phyloP scores from a whole-genome alignment of 2,888 invertebrate genomes.

The Celastrina argiolus region DNA sequence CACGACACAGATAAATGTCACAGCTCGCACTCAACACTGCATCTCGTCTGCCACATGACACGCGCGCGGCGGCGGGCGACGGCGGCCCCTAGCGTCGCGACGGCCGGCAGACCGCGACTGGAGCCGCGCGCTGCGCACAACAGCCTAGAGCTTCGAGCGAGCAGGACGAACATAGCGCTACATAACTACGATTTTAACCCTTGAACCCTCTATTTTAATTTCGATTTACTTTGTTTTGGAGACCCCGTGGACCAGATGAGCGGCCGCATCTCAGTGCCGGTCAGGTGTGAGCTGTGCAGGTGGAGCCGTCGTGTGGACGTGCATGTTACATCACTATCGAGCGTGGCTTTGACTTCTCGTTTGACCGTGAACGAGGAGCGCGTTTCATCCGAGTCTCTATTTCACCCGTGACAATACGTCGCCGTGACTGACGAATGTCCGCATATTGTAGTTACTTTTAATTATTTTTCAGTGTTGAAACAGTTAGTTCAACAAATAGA shows the following conservation, averaged over 20 bases:
- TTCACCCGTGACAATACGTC: slow-evolving; percentile 32
- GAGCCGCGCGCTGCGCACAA: slow-evolving; percentile 60
- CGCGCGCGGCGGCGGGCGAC: slow-evolving; percentile 68
- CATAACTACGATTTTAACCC: slow-evolving; percentile 65
- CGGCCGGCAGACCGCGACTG: slow-evolving; percentile 78
- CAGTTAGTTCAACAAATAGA: not conserved
- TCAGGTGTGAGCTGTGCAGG: slow-evolving; percentile 67
- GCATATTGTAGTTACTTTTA: not conserved
- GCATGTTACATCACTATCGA: slow-evolving; percentile 72
- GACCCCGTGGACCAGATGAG: slow-evolving; percentile 61
- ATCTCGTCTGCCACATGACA: slow-evolving; percentile 54
- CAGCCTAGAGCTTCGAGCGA: slow-evolving; percentile 71
- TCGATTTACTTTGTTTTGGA: slow-evolving; percentile 60
- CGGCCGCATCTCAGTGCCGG: slow-evolving; percentile 67
- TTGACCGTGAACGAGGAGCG: slow-evolving; percentile 69
- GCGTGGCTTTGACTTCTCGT: slow-evolving; percentile 61
- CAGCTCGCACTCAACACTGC: slow-evolving; percentile 50
- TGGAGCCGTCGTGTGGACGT: slow-evolving; percentile 58
- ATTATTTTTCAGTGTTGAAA: not conserved
- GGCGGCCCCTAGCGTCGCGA: slow-evolving; percentile 74
- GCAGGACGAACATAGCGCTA: slow-evolving; percentile 65
- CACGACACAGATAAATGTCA: slow-evolving; percentile 21
- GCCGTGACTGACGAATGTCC: slow-evolving; percentile 12
- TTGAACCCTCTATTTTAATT: slow-evolving; percentile 66
- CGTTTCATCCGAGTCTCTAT: slow-evolving; percentile 53